Evolutionary conservation across 2,797 vertebrate genomes (phyloP).

Genomic region (Cetoscarus ocellatus): DNA sequence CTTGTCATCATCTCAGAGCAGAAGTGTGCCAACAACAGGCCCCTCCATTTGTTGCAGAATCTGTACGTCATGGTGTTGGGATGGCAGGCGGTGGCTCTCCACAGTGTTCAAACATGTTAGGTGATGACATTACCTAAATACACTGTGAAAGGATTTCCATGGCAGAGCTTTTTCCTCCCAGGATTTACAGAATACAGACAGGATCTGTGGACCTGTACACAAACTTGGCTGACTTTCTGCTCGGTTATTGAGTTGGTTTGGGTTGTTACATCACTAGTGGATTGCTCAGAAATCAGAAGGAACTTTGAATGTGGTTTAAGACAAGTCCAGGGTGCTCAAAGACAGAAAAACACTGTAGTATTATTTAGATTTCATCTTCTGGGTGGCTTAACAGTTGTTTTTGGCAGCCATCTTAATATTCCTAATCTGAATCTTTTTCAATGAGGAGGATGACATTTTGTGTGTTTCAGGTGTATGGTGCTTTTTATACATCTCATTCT

Average conservation of each 20-base stretch:
- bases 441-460: too few species aligned
- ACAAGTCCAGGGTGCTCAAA: background rate
- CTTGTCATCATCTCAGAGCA: slow-evolving; percentile 50
- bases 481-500: too few species aligned
- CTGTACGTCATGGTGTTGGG: background rate
- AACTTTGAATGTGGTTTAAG: background rate
- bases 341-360: too few species aligned
- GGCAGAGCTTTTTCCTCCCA: background rate
- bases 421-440: too few species aligned
- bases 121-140: slow-evolving; percentile 35
- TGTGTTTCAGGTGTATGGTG: too few species aligned
- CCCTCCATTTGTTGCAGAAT: background rate
- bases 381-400: too few species aligned
- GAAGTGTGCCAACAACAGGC: slow-evolving; percentile 35
- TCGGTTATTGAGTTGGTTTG: background rate
- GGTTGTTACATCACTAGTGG: background rate
- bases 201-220: slow-evolving; percentile 3
- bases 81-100: slow-evolving; percentile 10
- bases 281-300: background rate
- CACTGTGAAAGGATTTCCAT: slow-evolving; percentile 22
- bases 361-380: too few species aligned
- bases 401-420: too few species aligned
- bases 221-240: background rate
- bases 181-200: slow-evolving; percentile 32
- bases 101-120: slow-evolving; percentile 16